These are phyloP conservation scores for Stichodactyla mertensii DNA, from an alignment of 64 coral and sea anemone species.

Conservation along the genomic window DNA sequence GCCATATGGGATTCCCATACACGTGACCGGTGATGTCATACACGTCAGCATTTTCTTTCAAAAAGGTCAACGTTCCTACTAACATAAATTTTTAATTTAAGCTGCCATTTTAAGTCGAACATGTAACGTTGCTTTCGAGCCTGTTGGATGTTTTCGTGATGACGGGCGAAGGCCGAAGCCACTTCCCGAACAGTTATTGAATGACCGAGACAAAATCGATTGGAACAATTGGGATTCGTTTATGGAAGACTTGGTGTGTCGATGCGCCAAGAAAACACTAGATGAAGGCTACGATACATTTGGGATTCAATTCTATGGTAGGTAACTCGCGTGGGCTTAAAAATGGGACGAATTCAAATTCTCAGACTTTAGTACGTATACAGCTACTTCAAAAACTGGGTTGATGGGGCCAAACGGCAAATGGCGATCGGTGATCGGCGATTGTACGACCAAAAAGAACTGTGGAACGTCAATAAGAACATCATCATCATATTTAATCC, in stretches of 20 bases:
- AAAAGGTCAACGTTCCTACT: no score
- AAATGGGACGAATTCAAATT: no score
- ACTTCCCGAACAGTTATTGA: conserved; percentile 57
- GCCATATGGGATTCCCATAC: no score
- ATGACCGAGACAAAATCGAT: conserved; percentile 42
- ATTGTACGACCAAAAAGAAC: no score
- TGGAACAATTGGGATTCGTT: conserved; percentile 60
- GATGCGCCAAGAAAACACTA: conserved; percentile 60
- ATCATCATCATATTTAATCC: no score
- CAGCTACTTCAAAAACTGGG: no score
- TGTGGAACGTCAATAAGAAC: no score
- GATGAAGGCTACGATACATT: conserved; percentile 22
- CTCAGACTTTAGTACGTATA: background rate
- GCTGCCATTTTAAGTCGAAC: background rate
- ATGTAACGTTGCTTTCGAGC: conserved; percentile 30
- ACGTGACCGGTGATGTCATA: no score
- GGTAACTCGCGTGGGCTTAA: background rate
- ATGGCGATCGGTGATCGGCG: no score
- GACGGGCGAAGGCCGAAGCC: conserved; percentile 18
- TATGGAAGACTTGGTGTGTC: conserved; percentile 52
- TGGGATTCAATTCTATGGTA: conserved; percentile 44
- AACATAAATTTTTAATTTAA: background rate
- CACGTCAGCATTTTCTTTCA: no score
- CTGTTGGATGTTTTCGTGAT: conserved; percentile 55
- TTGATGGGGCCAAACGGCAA: no score